These are phyloP conservation scores for Cardiocondyla obscurior DNA, from an alignment of 1,140 invertebrate genomes.

Conservation along the genomic window DNA sequence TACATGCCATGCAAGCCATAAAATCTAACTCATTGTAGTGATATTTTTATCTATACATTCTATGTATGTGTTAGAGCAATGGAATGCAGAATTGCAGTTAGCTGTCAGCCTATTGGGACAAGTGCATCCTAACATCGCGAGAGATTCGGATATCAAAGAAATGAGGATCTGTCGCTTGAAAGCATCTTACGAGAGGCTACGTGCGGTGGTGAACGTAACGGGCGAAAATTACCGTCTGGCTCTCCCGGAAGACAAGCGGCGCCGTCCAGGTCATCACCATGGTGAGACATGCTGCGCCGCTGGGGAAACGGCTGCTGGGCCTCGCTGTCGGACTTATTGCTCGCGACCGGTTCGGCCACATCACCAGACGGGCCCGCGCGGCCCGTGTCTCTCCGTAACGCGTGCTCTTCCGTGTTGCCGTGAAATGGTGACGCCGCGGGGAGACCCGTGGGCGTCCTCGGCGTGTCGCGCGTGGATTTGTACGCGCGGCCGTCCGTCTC, in stretches of 20 bases:
- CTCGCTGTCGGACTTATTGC: constrained; percentile 45
- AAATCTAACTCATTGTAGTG: no score
- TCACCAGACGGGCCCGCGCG: constrained; percentile 63
- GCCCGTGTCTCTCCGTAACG: constrained; percentile 51
- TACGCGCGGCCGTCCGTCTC: constrained; percentile 48
- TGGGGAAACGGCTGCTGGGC: constrained; percentile 47
- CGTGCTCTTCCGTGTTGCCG: constrained; percentile 59
- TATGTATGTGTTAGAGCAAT: background rate
- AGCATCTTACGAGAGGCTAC: background rate
- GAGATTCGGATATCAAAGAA: background rate
- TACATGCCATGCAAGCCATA: background rate
- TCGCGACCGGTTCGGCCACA: constrained; percentile 56
- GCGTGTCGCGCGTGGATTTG: constrained; percentile 59
- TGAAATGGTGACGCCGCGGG: constrained; percentile 73
- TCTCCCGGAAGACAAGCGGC: constrained; percentile 64
- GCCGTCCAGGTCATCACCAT: constrained; percentile 66
- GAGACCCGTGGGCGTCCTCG: constrained; percentile 79
- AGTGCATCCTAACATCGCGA: background rate
- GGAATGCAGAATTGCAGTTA: background rate
- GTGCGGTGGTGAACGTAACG: background rate
- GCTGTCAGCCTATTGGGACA: background rate
- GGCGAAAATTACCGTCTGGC: constrained; percentile 67
- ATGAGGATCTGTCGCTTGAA: background rate
- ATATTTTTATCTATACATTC: background rate
- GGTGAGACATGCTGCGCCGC: constrained; percentile 68